phyloP scores from a whole-genome alignment of 2,888 invertebrate species.

The Gymnosoma rotundatum region DNA sequence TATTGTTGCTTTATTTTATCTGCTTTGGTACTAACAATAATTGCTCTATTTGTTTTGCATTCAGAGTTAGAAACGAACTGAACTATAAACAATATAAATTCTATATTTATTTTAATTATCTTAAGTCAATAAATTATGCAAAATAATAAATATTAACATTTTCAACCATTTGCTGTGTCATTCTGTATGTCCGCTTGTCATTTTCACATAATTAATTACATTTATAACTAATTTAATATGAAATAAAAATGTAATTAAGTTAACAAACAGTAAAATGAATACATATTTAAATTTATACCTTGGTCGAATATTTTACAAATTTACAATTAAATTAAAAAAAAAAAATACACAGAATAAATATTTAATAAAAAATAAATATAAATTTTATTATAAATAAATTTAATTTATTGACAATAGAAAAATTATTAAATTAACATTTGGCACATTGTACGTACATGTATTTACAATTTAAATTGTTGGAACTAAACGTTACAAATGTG shows the following conservation, averaged over 20 bases:
- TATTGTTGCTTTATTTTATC: neutral
- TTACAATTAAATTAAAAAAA: constrained; percentile 6
- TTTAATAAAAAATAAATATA: constrained; percentile 40
- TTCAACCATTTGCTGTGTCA: constrained; percentile 64
- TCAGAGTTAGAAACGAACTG: constrained; percentile 20
- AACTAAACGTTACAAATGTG: neutral
- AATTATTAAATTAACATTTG: constrained; percentile 42
- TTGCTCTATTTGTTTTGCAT: neutral
- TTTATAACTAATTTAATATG: constrained; percentile 68
- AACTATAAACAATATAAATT: constrained; percentile 1
- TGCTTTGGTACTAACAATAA: neutral
- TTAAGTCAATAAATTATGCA: constrained; percentile 67
- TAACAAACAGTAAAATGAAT: constrained; percentile 18
- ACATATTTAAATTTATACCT: neutral
- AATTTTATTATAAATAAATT: constrained; percentile 56
- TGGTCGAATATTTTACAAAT: neutral
- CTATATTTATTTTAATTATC: constrained; percentile 65
- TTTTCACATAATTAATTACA: constrained; percentile 70
- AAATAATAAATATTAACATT: constrained; percentile 66
- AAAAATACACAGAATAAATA: neutral
- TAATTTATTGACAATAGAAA: constrained; percentile 51
- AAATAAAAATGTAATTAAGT: constrained; percentile 68
- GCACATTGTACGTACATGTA: neutral
- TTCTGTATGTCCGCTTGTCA: constrained; percentile 66
- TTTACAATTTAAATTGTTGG: neutral